These are phyloP conservation scores for Molorchus minor DNA, from an alignment of 2,888 invertebrate species.

Conservation along the genomic window DNA sequence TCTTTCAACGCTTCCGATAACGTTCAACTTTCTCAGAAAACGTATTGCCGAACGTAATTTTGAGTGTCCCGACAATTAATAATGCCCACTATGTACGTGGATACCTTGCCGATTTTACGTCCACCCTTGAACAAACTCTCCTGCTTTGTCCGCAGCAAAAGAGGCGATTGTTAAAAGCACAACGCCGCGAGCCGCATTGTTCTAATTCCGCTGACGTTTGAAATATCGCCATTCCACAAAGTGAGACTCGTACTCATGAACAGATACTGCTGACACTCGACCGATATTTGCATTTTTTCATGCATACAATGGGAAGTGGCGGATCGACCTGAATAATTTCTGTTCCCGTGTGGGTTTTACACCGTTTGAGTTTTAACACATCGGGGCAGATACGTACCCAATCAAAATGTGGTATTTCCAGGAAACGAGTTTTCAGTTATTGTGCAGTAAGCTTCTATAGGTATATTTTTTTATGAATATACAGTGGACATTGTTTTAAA, in stretches of 20 bases:
- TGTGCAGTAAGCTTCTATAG: too few species aligned
- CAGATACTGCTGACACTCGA: slow-evolving; percentile 17
- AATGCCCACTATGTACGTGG: too few species aligned
- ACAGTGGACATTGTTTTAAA: too few species aligned
- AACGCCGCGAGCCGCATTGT: slow-evolving; percentile 35
- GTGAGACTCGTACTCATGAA: slow-evolving; percentile 38
- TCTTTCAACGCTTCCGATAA: too few species aligned
- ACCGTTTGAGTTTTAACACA: neutral
- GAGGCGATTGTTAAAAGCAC: slow-evolving; percentile 39
- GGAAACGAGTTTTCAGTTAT: too few species aligned
- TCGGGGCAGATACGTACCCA: neutral
- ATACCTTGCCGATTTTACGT: too few species aligned
- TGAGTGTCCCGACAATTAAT: too few species aligned
- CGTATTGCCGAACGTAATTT: too few species aligned
- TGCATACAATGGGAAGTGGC: slow-evolving; percentile 6
- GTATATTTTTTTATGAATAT: too few species aligned
- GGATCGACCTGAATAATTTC: slow-evolving; percentile 4
- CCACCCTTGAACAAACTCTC: too few species aligned
- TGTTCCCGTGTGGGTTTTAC: neutral
- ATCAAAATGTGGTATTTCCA: too few species aligned
- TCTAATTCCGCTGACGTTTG: slow-evolving; percentile 36
- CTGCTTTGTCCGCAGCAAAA: slow-evolving; percentile 26
- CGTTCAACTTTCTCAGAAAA: too few species aligned
- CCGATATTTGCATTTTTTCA: slow-evolving; percentile 23
- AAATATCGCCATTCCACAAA: slow-evolving; percentile 40